Evolutionary conservation across 2,888 invertebrate species (phyloP), one percentile per base, ranked within the genome.

Genomic region (Brenthis ino): DNA sequence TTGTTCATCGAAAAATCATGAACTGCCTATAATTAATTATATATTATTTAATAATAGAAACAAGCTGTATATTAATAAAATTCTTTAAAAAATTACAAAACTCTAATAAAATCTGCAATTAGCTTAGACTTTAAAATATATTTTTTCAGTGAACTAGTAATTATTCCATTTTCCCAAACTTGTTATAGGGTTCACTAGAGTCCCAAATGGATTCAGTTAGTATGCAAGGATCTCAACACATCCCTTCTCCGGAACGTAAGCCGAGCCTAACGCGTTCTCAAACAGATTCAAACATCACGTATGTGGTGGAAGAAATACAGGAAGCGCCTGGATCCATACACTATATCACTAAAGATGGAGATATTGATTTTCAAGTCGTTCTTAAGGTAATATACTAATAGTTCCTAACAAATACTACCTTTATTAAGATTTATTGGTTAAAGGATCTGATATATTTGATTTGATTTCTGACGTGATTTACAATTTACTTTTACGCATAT

Each of bases 331-430:
- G 98, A 0, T 96, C 99, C 0, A 93, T 96, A 24, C 95, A 96
- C 83, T 99, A 99, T 82, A 99, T 99, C 69, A 99, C 98, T 43
- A 96, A 96, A 79, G 98, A 99, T 77, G 99, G 99, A 0, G 97
- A 98, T 82, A 96, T 99, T 69, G 98, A 99, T 85, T 95, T 97
- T 76, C 96, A 96, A 92, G 97, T 98, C 14, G 96, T 98, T 2
- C 86, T 97, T 11, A 96, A 96, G 94, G 97, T 96, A 88, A 5
- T 14, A 14, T 16, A 70, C 73, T 28, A 64, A 68, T 50, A 63
- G 51, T 33, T 58, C 20, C 14, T 16, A 20, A 37, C 37, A 37
- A 6, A 37, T 8, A 37, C 6, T 8, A 11, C 11, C 37, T 11
- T 43, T 11, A 37, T 37, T 37, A 11, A 43, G 37, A 8, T 43